Evolutionary conservation across 2,888 invertebrate genomes (phyloP), one percentile per base, ranked within the genome.

Genomic region (Ceraclea dissimilis): DNA sequence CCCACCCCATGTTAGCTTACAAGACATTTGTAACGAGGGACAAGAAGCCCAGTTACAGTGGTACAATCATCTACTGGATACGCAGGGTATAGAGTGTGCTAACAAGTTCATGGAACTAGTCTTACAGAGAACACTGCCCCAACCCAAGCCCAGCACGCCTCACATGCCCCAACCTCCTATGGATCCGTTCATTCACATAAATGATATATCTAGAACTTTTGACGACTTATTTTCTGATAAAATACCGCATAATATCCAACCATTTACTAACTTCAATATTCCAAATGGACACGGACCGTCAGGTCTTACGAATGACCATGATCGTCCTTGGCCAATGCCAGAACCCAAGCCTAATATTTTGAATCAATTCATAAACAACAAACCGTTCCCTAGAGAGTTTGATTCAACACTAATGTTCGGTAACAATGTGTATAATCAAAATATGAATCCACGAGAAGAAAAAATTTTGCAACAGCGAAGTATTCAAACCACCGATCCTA

Each of bases 1-100:
- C 58, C 81, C 81, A 1, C 74, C 77, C 20, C 79, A 79, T 63
- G 76, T 80, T 67, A 76, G 75, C 44, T 70, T 81, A 56, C 79
- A 78, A 44, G 81, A 82, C 62, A 79, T 81, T 73, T 70, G 80
- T 1, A 68, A 76, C 58, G 79, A 80, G 60, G 75, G 80, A 21
- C 75, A 74, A 63, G 73, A 73, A 58, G 71, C 71, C 61, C 79
- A 79, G 64, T 69, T 75, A 50, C 74, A 76, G 60, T 82, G 82
- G 82, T 82, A 79, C 63, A 68, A 76, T 19, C 79, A 80, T 61
- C 67, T 82, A 21, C 65, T 78, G 26, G 79, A 79, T 57, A 73
- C 73, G 1, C 73, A 76, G 51, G 82, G 82, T 0, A 69, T 75
- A 39, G 80, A 81, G 52, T 77, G 79, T 2, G 81, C 81, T 1